Evolutionary conservation across 2,797 vertebrate genomes (phyloP), one percentile per base, ranked within the genome.

Genomic region (Astyanax mexicanus): DNA sequence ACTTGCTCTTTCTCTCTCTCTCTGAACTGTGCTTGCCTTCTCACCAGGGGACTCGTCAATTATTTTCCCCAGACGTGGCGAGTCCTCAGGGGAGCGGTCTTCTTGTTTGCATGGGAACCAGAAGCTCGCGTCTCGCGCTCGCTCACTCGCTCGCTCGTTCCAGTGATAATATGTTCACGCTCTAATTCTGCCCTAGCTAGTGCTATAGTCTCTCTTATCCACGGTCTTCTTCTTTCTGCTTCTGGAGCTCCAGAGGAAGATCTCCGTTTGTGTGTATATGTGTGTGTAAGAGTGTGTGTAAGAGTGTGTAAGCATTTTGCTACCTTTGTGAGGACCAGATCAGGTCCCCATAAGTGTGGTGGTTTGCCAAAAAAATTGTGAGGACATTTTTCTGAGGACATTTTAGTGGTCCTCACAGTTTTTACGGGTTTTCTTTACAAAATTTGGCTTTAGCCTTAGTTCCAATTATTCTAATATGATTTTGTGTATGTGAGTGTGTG

Each of bases 31-130:
- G 88, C 84, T 87, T 89, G 74, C 88, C 87, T 88, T 86, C 89
- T 90, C 90, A 90, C 90, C 91, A 90, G 83, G 91, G 91, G 91
- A 92, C 91, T 92, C 90, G 89, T 93, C 91, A 93, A 93, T 93
- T 93, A 93, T 92, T 91, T 92, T 66, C 90, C 91, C 90, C 91
- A 90, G 92, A 93, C 84, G 87, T 86, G 90, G 85, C 88, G 84
- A 88, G 90, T 92, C 90, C 91, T 91, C 86, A 38, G 88, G 91
- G 91, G 88, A 86, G 83, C 87, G 91, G 89, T 90, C 86, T 92
- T 90, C 90, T 91, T 92, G 91, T 93, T 93, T 93, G 92, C 91
- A 88, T 92, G 89, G 87, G 87, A 93, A 93, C 88, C 90, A 89
- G 87, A 87, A 91, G 89, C 91, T 90, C 91, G 70, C 57, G 25